Evolutionary conservation across 2,113 vertebrate genomes (phyloP), one percentile per base, ranked within the genome.

Genomic region (Equus przewalskii): DNA sequence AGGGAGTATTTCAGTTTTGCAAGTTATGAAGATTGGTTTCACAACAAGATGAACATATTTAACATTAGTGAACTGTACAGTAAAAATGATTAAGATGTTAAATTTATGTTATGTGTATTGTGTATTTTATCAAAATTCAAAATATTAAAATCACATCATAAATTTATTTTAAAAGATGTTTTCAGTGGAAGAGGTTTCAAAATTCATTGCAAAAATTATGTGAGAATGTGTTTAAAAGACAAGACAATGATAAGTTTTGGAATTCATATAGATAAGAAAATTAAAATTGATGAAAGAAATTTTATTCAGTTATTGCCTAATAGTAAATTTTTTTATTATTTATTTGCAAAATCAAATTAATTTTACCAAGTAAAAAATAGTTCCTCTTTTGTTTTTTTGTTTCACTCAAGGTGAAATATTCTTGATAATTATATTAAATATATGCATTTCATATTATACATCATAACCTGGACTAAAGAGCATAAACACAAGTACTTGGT

Each of bases 351-450:
- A 36, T 83, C 1, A 51, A 83, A 85, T 5, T n/a, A 44, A 41
- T 93, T 97, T 56, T 41, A 36, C 5, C 41, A 95, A 78, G 10
- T 62, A 60, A 92, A 84, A 44, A 44, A 24, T 33, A 64, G 0
- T 14, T 56, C 24, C 2, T 30, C 2, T 30, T 60, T 96, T 97
- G 75, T 26, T 41, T 3, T 4, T 65, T 22, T 69, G 60, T 96
- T 49, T 11, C 7, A 8, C 44, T 97, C 46, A 2, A 91, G 46
- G 13, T 96, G 12, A 90, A n/a, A 97, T 97, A 76, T 73, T 81
- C 62, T 19, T 62, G 5, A 19, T 79, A 97, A 95, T 89, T 87
- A 79, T 54, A 73, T 33, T 72, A 33, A 64, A 84, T 76, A 88
- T 80, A 28, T 93, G 26, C 0, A 1, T 0, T 98, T 90, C 70